These are phyloP conservation scores for Capitella teleta DNA, from an alignment of 1,140 invertebrate genomes.

Conservation along the genomic window DNA sequence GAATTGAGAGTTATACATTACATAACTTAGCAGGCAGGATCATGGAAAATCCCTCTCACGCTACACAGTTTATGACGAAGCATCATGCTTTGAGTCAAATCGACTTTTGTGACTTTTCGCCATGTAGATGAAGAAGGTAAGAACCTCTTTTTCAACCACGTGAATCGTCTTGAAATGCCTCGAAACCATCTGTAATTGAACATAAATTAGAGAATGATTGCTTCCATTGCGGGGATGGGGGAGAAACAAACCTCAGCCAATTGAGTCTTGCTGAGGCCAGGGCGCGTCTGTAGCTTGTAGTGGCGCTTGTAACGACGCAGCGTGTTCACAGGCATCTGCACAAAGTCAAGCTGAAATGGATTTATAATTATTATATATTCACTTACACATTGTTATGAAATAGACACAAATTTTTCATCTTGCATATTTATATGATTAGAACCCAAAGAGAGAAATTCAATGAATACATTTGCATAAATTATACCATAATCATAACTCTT, in stretches of 20 bases:
- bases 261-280: constrained; percentile 86
- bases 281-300: constrained; percentile 79
- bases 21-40: too few relatives aligned
- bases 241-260: constrained; percentile 75
- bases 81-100: constrained; percentile 3
- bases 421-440: too few relatives aligned
- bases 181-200: constrained; percentile 64
- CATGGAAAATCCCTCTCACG: too few relatives aligned
- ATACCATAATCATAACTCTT: too few relatives aligned
- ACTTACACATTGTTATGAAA: neutral
- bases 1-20: too few relatives aligned
- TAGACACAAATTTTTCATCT: neutral
- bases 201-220: constrained; percentile 6
- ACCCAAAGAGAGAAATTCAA: neutral
- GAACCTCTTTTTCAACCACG: constrained; percentile 83
- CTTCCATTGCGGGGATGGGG: too few relatives aligned
- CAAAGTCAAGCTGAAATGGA: constrained; percentile 60
- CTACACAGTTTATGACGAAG: too few relatives aligned
- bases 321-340: constrained; percentile 84
- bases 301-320: constrained; percentile 82
- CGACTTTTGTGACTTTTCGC: constrained; percentile 77
- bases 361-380: neutral
- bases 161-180: constrained; percentile 91
- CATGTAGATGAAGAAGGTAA: constrained; percentile 93
- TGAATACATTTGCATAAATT: too few relatives aligned